Conservation (phyloP, 2,113 vertebrate species). For the Hemicordylus capensis region DNA sequence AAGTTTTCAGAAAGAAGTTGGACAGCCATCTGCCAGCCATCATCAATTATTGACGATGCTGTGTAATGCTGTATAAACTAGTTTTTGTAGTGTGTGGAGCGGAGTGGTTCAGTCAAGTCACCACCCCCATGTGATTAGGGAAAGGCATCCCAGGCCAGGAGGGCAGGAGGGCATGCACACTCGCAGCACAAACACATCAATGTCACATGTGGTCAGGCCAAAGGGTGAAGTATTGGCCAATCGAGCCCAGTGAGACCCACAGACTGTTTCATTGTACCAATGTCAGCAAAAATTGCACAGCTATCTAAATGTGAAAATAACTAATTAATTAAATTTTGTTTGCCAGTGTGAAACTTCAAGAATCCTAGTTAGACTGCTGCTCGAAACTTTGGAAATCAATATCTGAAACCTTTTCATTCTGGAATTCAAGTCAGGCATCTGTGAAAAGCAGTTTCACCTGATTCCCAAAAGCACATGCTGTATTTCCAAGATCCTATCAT, state of each 20-base stretch:
- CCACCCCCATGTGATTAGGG: no score
- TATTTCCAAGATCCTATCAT: constrained; percentile 59
- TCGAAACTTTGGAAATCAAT: constrained; percentile 1
- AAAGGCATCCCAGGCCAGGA: no score
- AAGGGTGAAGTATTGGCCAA: no score
- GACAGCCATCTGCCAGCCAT: no score
- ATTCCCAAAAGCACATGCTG: constrained; percentile 38
- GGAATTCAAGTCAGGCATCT: constrained; percentile 57
- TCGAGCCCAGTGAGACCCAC: not conserved
- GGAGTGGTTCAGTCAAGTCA: no score
- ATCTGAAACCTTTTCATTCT: constrained; percentile 30
- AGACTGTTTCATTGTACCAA: not conserved
- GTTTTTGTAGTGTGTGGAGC: no score
- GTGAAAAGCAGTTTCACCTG: constrained; percentile 34
- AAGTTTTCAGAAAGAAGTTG: no score
- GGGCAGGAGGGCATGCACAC: no score
- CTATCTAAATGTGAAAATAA: constrained; percentile 11
- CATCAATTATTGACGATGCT: no score
- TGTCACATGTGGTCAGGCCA: no score
- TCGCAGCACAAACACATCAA: no score
- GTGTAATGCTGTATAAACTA: no score
- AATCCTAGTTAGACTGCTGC: not conserved
- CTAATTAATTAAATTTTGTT: not conserved
- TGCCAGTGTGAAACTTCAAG: constrained; percentile 6
- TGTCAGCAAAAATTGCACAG: constrained; percentile 2